phyloP scores from a whole-genome alignment of 53 echinoderm and acorn worm species.

The Holothuria leucospilota region DNA sequence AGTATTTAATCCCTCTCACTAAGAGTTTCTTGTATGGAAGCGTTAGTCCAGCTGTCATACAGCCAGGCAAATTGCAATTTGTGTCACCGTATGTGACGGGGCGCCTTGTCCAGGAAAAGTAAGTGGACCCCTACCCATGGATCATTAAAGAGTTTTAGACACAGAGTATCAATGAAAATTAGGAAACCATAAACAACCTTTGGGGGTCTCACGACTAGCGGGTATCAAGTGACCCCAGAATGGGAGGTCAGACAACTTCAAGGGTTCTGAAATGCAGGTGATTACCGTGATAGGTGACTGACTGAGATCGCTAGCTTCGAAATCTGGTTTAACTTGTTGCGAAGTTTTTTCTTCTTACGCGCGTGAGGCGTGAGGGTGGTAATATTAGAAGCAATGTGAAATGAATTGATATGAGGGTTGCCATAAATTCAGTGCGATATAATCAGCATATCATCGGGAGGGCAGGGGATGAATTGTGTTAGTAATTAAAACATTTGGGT shows the following conservation, averaged over 20 bases:
- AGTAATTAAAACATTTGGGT: background rate
- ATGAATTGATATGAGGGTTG: background rate
- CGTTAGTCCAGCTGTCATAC: constrained; percentile 30
- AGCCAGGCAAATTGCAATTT: constrained; percentile 47
- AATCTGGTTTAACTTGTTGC: constrained; percentile 31
- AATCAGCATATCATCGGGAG: constrained; percentile 30
- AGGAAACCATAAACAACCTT: constrained; percentile 49
- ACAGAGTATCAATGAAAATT: constrained; percentile 44
- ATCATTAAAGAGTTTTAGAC: constrained; percentile 45
- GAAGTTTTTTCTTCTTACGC: background rate
- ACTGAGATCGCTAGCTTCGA: constrained; percentile 12
- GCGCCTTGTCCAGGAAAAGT: constrained; percentile 36
- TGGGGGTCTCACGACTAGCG: constrained; percentile 34
- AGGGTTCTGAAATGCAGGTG: constrained; percentile 25
- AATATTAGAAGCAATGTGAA: constrained; percentile 18
- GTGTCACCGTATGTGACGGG: constrained; percentile 38
- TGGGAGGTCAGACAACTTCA: constrained; percentile 27
- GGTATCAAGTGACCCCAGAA: constrained; percentile 38
- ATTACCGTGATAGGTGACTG: constrained; percentile 2
- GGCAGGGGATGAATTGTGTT: constrained; percentile 11
- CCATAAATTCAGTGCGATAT: constrained; percentile 11
- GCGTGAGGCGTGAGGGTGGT: constrained; percentile 25
- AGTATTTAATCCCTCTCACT: background rate
- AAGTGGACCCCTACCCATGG: constrained; percentile 49
- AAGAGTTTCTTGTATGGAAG: background rate